Evolutionary conservation across 2,797 vertebrate species (phyloP), one percentile per base, ranked within the genome.

Genomic region (Carduelis carduelis): DNA sequence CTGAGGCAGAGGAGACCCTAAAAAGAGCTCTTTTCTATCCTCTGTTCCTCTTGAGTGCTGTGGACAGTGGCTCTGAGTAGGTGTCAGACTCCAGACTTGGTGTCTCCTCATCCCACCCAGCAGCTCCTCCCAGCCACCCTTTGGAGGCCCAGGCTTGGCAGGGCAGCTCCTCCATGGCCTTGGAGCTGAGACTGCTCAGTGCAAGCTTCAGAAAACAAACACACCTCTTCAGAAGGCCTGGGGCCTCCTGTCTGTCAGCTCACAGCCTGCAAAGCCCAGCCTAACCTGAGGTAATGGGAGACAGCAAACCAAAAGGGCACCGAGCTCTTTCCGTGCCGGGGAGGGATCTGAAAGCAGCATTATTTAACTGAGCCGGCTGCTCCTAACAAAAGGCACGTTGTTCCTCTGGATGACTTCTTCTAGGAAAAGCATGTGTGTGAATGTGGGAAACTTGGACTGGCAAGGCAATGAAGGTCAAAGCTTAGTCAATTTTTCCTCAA

Each of bases 341-440:
- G 5, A 43, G 26, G 71, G 89, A 32, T 44, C 81, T 93, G 89
- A 92, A 92, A 91, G 85, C 60, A 37, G 56, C 81, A 44, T 89
- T 95, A 87, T 92, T 91, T 44, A 52, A 65, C 65, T 78, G 52
- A 83, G 59, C 46, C 0, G 4, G 3, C 46, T 57, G 50, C 84
- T 82, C 44, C 72, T 69, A 75, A 98, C 97, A 98, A 95, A 94
- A 85, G 79, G 56, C 68, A 72, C 50, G 10, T 91, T 98, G 97
- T 98, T 95, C 56, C 64, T 35, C 87, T 32, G 74, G 26, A 34
- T 65, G 49, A 41, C 83, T 93, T 93, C 68, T 80, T 88, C 91
- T 91, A 90, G 65, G 44, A 89, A 91, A 89, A 85, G 63, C 55
- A 39, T 53, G 46, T 52, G 52, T 59, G 79, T 55, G 30, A 75